Percentiles rank a stretch among this genome's conserved stretches.
Conservation (phyloP, 2,888 invertebrate genomes). For the Erpobdella octoculata region DNA sequence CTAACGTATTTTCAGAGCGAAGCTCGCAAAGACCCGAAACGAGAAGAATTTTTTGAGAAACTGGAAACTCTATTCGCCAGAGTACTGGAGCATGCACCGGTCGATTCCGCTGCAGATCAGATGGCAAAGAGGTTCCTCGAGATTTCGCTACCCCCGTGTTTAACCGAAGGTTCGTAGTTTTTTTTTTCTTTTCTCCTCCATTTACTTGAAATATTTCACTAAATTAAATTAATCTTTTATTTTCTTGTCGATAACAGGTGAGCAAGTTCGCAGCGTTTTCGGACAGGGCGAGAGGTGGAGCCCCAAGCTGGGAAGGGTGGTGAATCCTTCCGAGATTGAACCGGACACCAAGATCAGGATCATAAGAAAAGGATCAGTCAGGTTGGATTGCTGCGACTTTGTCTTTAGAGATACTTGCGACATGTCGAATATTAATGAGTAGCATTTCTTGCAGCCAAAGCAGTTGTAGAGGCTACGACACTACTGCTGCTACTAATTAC, state of each 20-base stretch:
- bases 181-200: background rate
- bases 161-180: slow-evolving; percentile 52
- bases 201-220: background rate
- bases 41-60: slow-evolving; percentile 55
- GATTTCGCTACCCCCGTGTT: slow-evolving; percentile 76
- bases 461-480: no score
- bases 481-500: no score
- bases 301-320: slow-evolving; percentile 58
- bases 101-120: slow-evolving; percentile 77
- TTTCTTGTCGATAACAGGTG: slow-evolving; percentile 52
- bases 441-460: no score
- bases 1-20: no score
- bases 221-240: background rate
- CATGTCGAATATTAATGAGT: no score
- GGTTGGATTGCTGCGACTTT: slow-evolving; percentile 35
- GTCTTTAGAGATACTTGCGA: no score
- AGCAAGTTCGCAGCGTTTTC: slow-evolving; percentile 65
- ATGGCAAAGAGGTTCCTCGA: slow-evolving; percentile 75
- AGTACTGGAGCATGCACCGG: slow-evolving; percentile 59
- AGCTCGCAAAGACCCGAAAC: slow-evolving; percentile 41
- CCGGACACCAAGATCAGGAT: slow-evolving; percentile 61
- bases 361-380: slow-evolving; percentile 48
- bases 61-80: slow-evolving; percentile 59
- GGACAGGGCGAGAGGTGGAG: slow-evolving; percentile 66
- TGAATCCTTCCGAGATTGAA: slow-evolving; percentile 62